Conservation (phyloP, 2,888 invertebrate species). For the Euplagia quadripunctaria region DNA sequence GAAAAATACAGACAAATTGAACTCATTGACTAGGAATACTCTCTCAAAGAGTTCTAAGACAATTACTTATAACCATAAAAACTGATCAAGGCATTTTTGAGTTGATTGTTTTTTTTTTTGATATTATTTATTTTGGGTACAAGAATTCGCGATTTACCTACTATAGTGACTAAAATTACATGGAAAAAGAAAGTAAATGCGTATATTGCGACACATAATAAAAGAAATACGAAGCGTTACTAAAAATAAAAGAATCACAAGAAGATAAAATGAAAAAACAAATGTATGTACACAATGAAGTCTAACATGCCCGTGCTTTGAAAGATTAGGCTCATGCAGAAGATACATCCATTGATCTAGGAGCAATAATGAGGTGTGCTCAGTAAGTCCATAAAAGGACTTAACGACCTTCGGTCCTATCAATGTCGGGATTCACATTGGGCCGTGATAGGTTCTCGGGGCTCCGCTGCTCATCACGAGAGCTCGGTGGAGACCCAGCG, state of each 20-base stretch:
- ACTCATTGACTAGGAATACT: neutral
- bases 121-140: no score
- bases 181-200: neutral
- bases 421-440: slow-evolving; percentile 24
- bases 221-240: slow-evolving; percentile 3
- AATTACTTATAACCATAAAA: no score
- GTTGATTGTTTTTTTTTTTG: no score
- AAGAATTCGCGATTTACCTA: no score
- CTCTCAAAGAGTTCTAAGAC: no score
- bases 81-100: no score
- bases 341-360: slow-evolving; percentile 7
- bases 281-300: slow-evolving; percentile 4
- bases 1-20: neutral
- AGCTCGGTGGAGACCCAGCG: slow-evolving; percentile 35
- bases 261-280: neutral
- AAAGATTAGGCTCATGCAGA: slow-evolving; percentile 18
- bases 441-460: slow-evolving; percentile 30
- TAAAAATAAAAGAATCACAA: neutral
- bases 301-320: slow-evolving; percentile 8
- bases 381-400: slow-evolving; percentile 15
- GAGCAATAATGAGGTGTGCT: slow-evolving; percentile 1
- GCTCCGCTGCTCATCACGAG: slow-evolving; percentile 29
- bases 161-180: neutral
- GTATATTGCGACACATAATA: neutral
- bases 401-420: slow-evolving; percentile 24